Base-by-base conservation (phyloP, 2,888 invertebrate genomes). In the Junonia oenone region DNA sequence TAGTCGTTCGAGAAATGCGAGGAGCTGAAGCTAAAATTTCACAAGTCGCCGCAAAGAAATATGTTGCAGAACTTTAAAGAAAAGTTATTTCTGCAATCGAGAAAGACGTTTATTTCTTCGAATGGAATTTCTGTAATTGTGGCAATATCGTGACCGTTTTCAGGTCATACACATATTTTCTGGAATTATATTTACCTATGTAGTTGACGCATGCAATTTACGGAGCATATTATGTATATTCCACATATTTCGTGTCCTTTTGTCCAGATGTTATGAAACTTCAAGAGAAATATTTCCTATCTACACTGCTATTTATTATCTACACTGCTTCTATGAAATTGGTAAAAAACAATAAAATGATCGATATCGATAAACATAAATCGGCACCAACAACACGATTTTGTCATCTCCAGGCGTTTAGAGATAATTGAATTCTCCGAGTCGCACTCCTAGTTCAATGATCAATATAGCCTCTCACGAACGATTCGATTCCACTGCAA, bases 391-490 rank as follows among this genome's bases (percentile, higher is more conserved):
- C 19, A 26, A 9, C 46, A 37, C 9, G 15, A 48, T 58, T 48
- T 81, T 82, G 79, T 81, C 78, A 78, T 81, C 73, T 69, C 66
- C 67, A 65, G 67, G 68, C 75, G 71, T 77, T 80, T 76, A 76
- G 76, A 78, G 71, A 69, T 81, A 83, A 83, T 81, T 80, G 81
- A 83, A 81, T 78, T 71, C 68, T 67, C 68, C 66, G 69, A 73
- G 74, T 68, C 67, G 75, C 73, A 71, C 69, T 71, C 72, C 76
- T 67, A 72, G 8, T 43, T 43, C 43, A 13, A 26, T 43, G 71
- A 68, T 75, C 71, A 72, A 75, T 75, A 72, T 77, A 79, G 80
- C 76, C 74, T n/a, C 81, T 82, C 81, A 78, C 78, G 80, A 75
- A 66, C 63, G 73, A 68, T 73, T 68, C 71, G 68, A 73, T 75